Percentiles rank a stretch among this genome's conserved stretches.
Evolutionary conservation across 2,888 invertebrate genomes (phyloP).

Genomic region (Drosophila engyochracea): DNA sequence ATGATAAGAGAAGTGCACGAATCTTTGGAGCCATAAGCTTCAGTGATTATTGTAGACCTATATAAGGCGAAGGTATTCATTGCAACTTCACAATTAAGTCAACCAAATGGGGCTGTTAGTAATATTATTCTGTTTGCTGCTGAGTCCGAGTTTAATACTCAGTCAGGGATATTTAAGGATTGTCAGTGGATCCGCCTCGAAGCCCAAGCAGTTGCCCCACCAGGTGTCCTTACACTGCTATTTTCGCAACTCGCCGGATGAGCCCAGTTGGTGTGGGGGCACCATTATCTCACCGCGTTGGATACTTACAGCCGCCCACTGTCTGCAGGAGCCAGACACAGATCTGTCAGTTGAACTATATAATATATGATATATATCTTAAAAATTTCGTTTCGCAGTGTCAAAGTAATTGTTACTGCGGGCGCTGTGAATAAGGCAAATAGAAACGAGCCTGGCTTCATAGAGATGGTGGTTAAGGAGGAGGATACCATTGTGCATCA

Average conservation of each 20-base stretch:
- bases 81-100: not conserved
- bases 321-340: slow-evolving; percentile 29
- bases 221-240: slow-evolving; percentile 46
- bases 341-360: slow-evolving; percentile 27
- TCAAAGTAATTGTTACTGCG: slow-evolving; percentile 27
- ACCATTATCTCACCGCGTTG: slow-evolving; percentile 53
- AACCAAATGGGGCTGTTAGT: slow-evolving; percentile 38
- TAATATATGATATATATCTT: not conserved
- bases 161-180: slow-evolving; percentile 44
- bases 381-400: slow-evolving; percentile 19
- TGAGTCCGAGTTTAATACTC: slow-evolving; percentile 8
- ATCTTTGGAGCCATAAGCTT: slow-evolving; percentile 24
- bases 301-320: slow-evolving; percentile 68
- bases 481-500: slow-evolving; percentile 39
- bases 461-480: slow-evolving; percentile 12
- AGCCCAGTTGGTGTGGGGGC: slow-evolving; percentile 50
- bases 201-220: slow-evolving; percentile 44
- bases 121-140: slow-evolving; percentile 22
- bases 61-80: slow-evolving; percentile 27
- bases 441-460: not conserved
- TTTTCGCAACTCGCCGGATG: slow-evolving; percentile 20
- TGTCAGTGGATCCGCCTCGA: slow-evolving; percentile 48
- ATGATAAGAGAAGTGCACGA: not conserved
- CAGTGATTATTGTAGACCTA: slow-evolving; percentile 34
- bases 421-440: slow-evolving; percentile 27